Conservation (phyloP, 2,113 vertebrate genomes). For the Menidia beryllina region DNA sequence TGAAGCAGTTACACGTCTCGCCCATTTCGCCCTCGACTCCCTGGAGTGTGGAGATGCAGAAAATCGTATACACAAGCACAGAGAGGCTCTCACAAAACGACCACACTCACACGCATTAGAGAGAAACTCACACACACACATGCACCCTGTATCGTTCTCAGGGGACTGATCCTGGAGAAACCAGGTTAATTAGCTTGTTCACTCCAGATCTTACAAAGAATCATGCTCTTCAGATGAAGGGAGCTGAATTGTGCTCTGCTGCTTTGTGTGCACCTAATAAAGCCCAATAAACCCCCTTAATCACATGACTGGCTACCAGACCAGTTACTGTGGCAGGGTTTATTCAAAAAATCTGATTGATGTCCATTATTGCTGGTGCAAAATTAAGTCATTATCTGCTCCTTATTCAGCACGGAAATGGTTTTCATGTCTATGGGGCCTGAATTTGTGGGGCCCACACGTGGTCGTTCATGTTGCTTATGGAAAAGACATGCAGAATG, state of each 20-base stretch:
- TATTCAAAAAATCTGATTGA: conserved; percentile 64
- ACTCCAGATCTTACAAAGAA: conserved; percentile 76
- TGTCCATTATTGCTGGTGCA: conserved; percentile 50
- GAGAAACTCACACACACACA: conserved; percentile 27
- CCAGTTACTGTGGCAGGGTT: conserved; percentile 57
- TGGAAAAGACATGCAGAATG: conserved; percentile 14
- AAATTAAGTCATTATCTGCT: conserved; percentile 50
- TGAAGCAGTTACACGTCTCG: conserved; percentile 66
- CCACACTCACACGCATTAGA: not conserved
- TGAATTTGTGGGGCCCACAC: not conserved
- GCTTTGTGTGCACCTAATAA: conserved; percentile 69
- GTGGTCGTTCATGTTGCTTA: not conserved
- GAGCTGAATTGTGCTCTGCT: conserved; percentile 62
- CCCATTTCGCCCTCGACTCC: conserved; percentile 66
- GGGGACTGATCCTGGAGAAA: conserved; percentile 82
- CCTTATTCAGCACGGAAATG: conserved; percentile 26
- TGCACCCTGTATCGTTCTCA: conserved; percentile 76
- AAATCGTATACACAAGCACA: conserved; percentile 4
- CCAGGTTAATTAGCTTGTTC: conserved; percentile 90
- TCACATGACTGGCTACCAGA: conserved; percentile 48
- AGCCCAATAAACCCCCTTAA: conserved; percentile 68
- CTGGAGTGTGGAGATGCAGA: conserved; percentile 45
- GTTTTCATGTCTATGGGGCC: not conserved
- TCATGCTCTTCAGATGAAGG: conserved; percentile 68
- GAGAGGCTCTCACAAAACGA: not conserved